Percentiles rank a stretch among this genome's conserved stretches.
phyloP scores from a whole-genome alignment of 1,140 invertebrate species.

The Rhopalosiphum padi region DNA sequence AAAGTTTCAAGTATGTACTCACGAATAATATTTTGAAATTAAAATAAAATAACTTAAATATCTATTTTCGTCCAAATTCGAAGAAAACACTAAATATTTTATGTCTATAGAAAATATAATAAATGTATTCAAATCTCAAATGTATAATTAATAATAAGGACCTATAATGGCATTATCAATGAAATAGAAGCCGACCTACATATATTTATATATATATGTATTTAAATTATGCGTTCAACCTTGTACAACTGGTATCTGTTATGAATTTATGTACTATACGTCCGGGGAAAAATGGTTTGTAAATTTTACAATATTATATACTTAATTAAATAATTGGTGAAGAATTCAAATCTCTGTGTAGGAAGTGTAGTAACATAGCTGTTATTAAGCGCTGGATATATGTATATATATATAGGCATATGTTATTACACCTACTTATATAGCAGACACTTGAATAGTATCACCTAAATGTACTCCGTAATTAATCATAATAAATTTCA shows the following conservation, averaged over 20 bases:
- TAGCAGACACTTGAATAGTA: not conserved
- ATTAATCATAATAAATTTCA: slow-evolving; percentile 7
- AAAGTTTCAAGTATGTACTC: too few relatives aligned
- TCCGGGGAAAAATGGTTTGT: not conserved
- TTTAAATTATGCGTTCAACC: not conserved
- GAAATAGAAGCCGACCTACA: not conserved
- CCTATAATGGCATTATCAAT: not conserved
- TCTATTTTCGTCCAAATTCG: too few relatives aligned
- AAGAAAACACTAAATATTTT: too few relatives aligned
- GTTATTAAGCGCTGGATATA: not conserved
- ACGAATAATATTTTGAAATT: too few relatives aligned
- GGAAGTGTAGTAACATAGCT: not conserved
- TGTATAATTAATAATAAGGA: too few relatives aligned
- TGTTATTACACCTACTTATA: not conserved
- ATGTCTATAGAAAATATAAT: not conserved
- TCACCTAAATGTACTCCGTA: not conserved
- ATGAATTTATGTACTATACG: not conserved
- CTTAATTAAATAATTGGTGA: not conserved
- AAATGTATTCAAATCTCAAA: not conserved
- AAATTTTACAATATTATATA: not conserved
- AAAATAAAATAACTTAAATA: too few relatives aligned
- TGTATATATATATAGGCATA: not conserved
- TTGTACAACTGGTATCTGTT: not conserved
- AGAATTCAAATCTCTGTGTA: not conserved
- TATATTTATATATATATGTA: too few relatives aligned